Evolutionary conservation across 2,113 vertebrate species (phyloP).

Genomic region (Amphilophus citrinellus): DNA sequence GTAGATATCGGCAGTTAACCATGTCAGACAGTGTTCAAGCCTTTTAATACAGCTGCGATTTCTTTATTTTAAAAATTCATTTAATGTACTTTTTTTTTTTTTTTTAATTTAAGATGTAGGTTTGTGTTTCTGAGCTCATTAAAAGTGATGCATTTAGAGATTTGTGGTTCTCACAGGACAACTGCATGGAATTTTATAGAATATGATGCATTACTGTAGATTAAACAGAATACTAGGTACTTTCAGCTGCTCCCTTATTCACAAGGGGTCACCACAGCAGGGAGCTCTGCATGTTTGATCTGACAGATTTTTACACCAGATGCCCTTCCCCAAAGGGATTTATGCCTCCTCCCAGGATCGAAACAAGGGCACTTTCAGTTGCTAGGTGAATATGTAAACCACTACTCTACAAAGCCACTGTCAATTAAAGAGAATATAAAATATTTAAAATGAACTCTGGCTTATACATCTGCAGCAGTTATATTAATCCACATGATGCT

Average conservation of each 20-base stretch:
- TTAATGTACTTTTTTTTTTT: neutral
- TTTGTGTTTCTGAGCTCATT: neutral
- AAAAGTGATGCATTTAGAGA: neutral
- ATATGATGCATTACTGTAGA: neutral
- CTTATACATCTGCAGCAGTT: neutral
- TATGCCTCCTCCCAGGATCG: neutral
- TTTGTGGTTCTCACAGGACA: neutral
- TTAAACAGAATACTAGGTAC: neutral
- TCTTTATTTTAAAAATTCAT: neutral
- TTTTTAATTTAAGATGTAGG: too few relatives aligned
- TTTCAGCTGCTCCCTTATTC: neutral
- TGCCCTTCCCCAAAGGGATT: neutral
- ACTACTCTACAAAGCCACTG: neutral
- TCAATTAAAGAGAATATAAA: neutral
- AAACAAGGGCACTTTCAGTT: neutral
- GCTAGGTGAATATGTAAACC: neutral
- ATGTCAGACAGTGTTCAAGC: neutral
- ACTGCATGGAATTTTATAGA: neutral
- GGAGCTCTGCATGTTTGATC: neutral
- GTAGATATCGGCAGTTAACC: neutral
- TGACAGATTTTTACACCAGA: neutral
- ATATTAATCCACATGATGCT: neutral
- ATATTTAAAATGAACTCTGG: neutral
- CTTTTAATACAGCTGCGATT: neutral
- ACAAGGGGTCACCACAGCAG: neutral